Evolutionary conservation across 2,113 vertebrate genomes (phyloP).

Genomic region (Himantopus leucocephalus): DNA sequence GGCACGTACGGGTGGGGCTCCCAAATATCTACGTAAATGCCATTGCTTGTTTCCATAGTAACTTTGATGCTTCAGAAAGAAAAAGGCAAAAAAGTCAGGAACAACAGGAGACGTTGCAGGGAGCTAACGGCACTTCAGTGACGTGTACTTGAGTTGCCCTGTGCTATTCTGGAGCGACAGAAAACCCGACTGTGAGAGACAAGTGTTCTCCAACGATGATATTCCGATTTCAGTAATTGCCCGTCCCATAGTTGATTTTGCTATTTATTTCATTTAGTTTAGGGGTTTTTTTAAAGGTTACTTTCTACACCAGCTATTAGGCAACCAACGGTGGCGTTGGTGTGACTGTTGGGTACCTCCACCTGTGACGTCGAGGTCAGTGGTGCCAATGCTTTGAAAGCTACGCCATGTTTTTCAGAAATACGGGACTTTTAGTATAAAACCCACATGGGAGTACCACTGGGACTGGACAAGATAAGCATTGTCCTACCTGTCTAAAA

Average conservation of each 20-base stretch:
- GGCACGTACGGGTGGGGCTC: neutral
- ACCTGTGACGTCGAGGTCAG: neutral
- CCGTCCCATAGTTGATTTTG: neutral
- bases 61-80: slow-evolving; percentile 60
- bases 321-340: neutral
- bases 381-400: neutral
- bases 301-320: neutral
- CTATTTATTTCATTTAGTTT: neutral
- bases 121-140: neutral
- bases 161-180: neutral
- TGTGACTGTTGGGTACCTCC: neutral
- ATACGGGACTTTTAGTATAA: neutral
- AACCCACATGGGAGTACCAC: neutral
- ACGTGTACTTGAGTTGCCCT: neutral
- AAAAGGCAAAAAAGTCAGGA: slow-evolving; percentile 37
- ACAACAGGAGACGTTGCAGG: neutral
- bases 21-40: slow-evolving; percentile 19
- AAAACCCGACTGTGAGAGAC: neutral
- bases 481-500: neutral
- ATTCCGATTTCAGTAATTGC: neutral
- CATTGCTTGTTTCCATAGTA: slow-evolving; percentile 67
- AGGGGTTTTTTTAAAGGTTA: neutral
- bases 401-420: neutral
- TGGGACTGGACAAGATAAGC: neutral
- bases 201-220: neutral